These are phyloP conservation scores for Eutolmus rufibarbis DNA, from an alignment of 2,888 invertebrate species.

Conservation along the genomic window DNA sequence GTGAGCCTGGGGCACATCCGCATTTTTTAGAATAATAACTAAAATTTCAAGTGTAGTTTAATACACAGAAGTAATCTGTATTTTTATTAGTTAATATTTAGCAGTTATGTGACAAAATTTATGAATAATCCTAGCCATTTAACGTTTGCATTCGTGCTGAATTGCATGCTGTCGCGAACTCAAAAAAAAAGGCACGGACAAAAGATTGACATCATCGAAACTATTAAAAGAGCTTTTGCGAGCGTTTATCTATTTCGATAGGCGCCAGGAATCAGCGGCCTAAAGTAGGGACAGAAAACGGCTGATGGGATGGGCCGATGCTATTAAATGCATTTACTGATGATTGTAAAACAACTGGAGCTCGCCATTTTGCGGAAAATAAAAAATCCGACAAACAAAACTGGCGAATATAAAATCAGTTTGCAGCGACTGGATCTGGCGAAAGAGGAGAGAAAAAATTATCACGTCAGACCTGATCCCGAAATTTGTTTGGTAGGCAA, in stretches of 20 bases:
- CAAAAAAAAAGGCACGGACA: neutral
- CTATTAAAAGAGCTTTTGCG: neutral
- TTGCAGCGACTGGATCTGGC: neutral
- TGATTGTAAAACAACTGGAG: slow-evolving; percentile 17
- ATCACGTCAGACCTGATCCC: slow-evolving; percentile 25
- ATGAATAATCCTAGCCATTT: neutral
- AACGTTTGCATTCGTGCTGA: neutral
- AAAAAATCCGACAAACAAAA: neutral
- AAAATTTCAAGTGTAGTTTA: no score
- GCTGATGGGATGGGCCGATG: neutral
- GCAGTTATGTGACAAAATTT: neutral
- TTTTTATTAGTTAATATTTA: neutral
- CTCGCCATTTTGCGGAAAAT: neutral
- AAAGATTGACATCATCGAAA: slow-evolving; percentile 8
- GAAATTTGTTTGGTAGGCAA: slow-evolving; percentile 41
- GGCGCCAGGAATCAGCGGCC: neutral
- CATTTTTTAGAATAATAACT: no score
- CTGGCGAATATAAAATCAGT: neutral
- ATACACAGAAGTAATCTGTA: no score
- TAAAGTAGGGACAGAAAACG: neutral
- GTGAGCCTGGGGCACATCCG: no score
- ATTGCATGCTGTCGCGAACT: neutral
- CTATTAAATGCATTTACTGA: slow-evolving; percentile 29
- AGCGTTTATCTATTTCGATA: neutral
- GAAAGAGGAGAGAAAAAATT: slow-evolving; percentile 10